phyloP scores from a whole-genome alignment of 2,113 vertebrate species.

The Gymnobelideus leadbeateri region DNA sequence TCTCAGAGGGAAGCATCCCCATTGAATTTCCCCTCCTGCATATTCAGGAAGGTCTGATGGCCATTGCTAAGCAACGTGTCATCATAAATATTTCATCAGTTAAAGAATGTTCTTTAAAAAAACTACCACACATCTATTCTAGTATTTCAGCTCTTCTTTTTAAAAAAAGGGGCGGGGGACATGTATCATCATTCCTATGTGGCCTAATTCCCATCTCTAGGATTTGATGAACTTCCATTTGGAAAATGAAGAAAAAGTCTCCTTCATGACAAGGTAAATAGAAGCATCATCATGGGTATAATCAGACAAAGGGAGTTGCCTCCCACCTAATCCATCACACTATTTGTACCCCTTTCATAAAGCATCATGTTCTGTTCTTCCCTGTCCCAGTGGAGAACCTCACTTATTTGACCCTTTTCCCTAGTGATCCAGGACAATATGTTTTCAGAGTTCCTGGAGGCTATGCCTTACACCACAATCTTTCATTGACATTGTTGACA shows the following conservation, averaged over 20 bases:
- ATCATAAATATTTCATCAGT: constrained; percentile 84
- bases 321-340: background rate
- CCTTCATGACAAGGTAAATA: background rate
- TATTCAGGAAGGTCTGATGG: constrained; percentile 76
- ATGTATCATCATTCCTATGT: background rate
- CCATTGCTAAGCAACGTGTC: constrained; percentile 86
- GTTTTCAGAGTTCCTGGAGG: background rate
- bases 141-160: constrained; percentile 24
- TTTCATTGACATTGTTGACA: background rate
- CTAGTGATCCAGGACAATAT: constrained; percentile 8
- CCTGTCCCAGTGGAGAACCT: background rate
- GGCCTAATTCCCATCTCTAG: background rate
- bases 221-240: background rate
- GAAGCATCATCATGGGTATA: background rate
- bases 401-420: background rate
- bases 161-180: background rate
- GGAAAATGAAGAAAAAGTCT: background rate
- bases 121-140: constrained; percentile 57
- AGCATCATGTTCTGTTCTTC: background rate
- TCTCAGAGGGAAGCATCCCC: constrained; percentile 55
- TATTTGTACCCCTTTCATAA: background rate
- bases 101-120: constrained; percentile 65
- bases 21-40: constrained; percentile 65
- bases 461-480: background rate
- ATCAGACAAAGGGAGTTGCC: background rate